phyloP scores from a whole-genome alignment of 53 echinoderm and acorn worm genomes.

The Hippasteria phrygiana region DNA sequence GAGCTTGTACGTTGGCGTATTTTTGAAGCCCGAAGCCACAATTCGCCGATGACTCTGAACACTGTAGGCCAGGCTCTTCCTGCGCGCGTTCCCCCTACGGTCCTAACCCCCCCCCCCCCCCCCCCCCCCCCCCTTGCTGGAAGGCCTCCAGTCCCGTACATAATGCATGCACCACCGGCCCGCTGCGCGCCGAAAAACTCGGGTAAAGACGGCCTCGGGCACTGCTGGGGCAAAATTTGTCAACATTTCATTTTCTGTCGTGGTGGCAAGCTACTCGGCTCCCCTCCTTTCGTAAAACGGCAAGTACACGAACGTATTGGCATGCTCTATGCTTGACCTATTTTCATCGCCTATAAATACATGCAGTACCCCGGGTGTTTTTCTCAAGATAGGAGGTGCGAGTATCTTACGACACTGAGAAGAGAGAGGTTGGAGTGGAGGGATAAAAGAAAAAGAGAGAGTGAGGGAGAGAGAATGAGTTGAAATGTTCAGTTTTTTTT shows the following conservation, averaged over 20 bases:
- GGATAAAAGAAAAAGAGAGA: neutral
- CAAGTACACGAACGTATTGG: constrained; percentile 66
- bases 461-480: constrained; percentile 1
- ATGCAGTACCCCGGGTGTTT: constrained; percentile 60
- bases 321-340: constrained; percentile 67
- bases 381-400: constrained; percentile 27
- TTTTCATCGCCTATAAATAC: constrained; percentile 65
- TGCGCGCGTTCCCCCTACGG: constrained; percentile 16
- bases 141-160: constrained; percentile 26
- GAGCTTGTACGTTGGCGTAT: constrained; percentile 1
- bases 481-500: constrained; percentile 45
- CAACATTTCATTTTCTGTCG: constrained; percentile 70
- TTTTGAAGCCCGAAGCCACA: constrained; percentile 22
- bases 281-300: constrained; percentile 17
- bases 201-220: constrained; percentile 67
- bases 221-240: constrained; percentile 61
- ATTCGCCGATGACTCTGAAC: constrained; percentile 55
- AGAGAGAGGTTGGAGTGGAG: neutral
- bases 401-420: constrained; percentile 47
- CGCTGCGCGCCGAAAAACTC: constrained; percentile 58
- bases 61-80: constrained; percentile 9
- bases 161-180: constrained; percentile 65
- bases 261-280: constrained; percentile 40
- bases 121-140: neutral
- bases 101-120: neutral